Percentiles rank a stretch among this genome's conserved stretches.
Conservation (phyloP, 2,797 vertebrate genomes). For the Pangasius mekongensis region DNA sequence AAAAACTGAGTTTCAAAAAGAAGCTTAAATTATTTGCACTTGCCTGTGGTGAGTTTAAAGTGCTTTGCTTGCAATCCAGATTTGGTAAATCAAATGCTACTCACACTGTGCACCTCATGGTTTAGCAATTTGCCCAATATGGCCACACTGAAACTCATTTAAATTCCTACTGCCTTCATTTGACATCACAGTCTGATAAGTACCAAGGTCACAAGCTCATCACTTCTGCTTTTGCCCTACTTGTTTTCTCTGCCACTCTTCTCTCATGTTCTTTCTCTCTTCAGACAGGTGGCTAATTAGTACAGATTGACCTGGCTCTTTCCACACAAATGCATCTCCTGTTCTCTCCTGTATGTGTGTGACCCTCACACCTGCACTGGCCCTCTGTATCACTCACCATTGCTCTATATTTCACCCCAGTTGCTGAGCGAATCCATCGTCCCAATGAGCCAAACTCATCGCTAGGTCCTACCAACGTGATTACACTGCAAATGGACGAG, state of each 20-base stretch:
- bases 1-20: slow-evolving; percentile 13
- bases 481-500: slow-evolving; percentile 42
- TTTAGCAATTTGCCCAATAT: background rate
- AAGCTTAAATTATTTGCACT: slow-evolving; percentile 14
- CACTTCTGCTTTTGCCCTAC: background rate
- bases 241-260: slow-evolving; percentile 12
- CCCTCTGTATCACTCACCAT: slow-evolving; percentile 52
- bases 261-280: slow-evolving; percentile 31
- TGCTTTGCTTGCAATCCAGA: slow-evolving; percentile 25
- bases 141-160: background rate
- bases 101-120: background rate
- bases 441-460: slow-evolving; percentile 47
- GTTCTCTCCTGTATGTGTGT: slow-evolving; percentile 38
- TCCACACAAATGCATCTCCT: slow-evolving; percentile 30
- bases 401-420: slow-evolving; percentile 51
- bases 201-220: slow-evolving; percentile 32
- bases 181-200: slow-evolving; percentile 50
- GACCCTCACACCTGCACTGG: slow-evolving; percentile 56
- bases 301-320: slow-evolving; percentile 38
- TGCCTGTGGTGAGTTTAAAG: background rate
- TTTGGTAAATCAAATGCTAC: slow-evolving; percentile 8
- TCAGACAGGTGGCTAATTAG: slow-evolving; percentile 46
- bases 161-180: slow-evolving; percentile 8
- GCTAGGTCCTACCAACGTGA: slow-evolving; percentile 15
- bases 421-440: slow-evolving; percentile 35